These are phyloP conservation scores for Orientallactaga sibirica DNA, from an alignment of 2,797 vertebrate genomes.

Conservation along the genomic window DNA sequence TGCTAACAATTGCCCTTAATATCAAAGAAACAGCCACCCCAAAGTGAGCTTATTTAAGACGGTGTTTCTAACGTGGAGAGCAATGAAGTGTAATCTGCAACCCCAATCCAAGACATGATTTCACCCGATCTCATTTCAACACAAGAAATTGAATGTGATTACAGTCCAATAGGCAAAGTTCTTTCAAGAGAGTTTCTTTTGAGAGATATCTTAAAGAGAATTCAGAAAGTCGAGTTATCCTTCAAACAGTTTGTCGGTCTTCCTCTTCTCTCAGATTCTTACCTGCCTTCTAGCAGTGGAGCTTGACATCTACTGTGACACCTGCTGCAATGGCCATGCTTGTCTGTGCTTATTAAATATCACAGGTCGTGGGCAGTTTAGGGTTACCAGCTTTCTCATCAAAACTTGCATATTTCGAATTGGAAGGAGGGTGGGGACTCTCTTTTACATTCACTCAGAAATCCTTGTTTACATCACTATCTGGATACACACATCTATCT, in stretches of 20 bases:
- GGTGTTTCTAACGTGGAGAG: not conserved
- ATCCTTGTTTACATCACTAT: not conserved
- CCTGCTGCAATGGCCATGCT: not conserved
- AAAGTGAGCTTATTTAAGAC: not conserved
- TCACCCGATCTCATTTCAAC: not conserved
- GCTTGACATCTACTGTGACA: not conserved
- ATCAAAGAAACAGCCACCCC: not conserved
- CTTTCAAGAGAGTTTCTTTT: not conserved
- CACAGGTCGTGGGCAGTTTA: not conserved
- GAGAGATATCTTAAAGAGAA: not conserved
- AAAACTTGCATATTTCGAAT: not conserved
- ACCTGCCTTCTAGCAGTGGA: not conserved
- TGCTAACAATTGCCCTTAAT: not conserved
- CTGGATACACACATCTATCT: not conserved
- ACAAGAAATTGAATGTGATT: not conserved
- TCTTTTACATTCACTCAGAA: not conserved
- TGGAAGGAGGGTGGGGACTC: no score
- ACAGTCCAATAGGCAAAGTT: not conserved
- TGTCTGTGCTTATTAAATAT: not conserved
- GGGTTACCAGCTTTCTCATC: not conserved
- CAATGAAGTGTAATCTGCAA: not conserved
- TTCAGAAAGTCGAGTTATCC: not conserved
- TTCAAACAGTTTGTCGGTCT: not conserved
- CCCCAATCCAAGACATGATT: not conserved
- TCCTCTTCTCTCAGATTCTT: slow-evolving; percentile 19